These are phyloP conservation scores for Notocelia uddmanniana DNA, from an alignment of 2,888 invertebrate species.

Conservation along the genomic window DNA sequence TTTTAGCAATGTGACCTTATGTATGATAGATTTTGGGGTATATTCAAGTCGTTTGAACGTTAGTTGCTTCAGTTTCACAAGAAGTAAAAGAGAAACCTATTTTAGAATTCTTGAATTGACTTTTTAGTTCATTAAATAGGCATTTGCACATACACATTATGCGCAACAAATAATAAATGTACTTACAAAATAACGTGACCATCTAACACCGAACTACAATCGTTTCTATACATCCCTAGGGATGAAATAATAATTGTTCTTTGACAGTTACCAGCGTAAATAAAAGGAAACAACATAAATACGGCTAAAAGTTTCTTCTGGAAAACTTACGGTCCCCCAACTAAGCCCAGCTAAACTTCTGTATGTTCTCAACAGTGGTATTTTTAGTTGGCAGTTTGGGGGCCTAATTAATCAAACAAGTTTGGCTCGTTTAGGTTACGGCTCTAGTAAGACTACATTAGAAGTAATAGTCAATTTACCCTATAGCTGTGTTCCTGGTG, in stretches of 20 bases:
- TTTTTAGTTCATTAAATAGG: too few species aligned
- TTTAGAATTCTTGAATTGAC: too few species aligned
- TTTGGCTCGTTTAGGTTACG: neutral
- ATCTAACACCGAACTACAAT: too few species aligned
- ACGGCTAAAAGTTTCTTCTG: neutral
- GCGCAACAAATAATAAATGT: too few species aligned
- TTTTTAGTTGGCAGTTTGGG: constrained; percentile 12
- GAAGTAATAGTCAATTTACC: too few species aligned
- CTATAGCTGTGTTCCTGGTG: too few species aligned
- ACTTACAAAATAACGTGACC: too few species aligned
- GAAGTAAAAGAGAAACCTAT: too few species aligned
- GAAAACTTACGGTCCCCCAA: constrained; percentile 11
- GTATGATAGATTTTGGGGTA: neutral
- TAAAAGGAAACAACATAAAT: neutral
- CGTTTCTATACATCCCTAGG: too few species aligned
- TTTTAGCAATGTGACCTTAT: neutral
- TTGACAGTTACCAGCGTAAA: neutral
- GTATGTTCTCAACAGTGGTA: neutral
- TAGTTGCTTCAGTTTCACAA: neutral
- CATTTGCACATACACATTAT: too few species aligned
- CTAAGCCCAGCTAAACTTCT: neutral
- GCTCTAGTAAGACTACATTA: neutral
- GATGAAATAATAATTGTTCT: neutral
- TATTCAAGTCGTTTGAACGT: neutral
- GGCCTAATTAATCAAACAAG: constrained; percentile 7